These are phyloP conservation scores for Brachyalestes nurse DNA, from an alignment of 2,797 vertebrate species.

Conservation along the genomic window DNA sequence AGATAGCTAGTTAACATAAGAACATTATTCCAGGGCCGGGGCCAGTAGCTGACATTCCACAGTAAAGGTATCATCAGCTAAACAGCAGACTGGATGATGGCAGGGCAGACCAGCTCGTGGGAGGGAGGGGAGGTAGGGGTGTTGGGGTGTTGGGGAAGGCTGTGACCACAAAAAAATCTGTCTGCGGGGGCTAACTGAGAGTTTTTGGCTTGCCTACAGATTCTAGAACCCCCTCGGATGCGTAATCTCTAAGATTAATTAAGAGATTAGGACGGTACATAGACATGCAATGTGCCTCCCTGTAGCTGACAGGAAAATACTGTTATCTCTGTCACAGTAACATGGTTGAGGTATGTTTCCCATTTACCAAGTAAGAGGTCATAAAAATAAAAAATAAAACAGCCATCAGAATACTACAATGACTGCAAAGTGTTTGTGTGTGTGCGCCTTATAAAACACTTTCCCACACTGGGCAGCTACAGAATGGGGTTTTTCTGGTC, in stretches of 20 bases:
- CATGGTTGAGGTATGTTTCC: not conserved
- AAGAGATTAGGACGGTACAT: constrained; percentile 36
- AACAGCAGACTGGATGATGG: not conserved
- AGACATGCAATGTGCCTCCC: constrained; percentile 15
- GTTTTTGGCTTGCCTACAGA: constrained; percentile 29
- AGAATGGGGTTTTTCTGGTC: not conserved
- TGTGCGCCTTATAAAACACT: not conserved
- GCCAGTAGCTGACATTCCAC: not conserved
- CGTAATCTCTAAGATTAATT: constrained; percentile 29
- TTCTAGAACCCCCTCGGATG: constrained; percentile 11
- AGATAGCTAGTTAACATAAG: too few relatives aligned
- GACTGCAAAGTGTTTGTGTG: not conserved
- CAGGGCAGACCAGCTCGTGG: not conserved
- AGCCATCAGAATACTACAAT: not conserved
- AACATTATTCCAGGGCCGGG: too few relatives aligned
- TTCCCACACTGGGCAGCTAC: not conserved
- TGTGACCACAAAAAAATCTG: not conserved
- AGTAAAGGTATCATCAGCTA: not conserved
- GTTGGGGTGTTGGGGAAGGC: not conserved
- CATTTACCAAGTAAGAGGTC: not conserved
- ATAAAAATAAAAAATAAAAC: not conserved
- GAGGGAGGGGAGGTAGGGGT: not conserved
- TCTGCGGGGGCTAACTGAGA: constrained; percentile 20
- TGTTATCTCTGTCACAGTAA: too few relatives aligned
- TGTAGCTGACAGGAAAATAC: constrained; percentile 25